phyloP scores from a whole-genome alignment of 2,888 invertebrate species.

The Monoplex corrugatus region DNA sequence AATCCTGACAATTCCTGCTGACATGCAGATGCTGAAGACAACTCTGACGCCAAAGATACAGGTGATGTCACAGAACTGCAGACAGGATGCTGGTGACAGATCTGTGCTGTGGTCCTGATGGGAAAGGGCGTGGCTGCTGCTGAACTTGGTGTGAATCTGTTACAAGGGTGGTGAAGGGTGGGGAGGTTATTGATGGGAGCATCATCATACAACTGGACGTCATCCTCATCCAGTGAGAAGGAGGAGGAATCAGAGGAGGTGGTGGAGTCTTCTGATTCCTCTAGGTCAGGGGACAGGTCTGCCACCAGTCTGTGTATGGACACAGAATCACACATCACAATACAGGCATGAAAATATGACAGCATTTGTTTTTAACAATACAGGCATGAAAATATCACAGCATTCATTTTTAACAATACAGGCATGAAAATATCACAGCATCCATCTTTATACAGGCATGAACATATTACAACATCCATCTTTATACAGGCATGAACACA shows the following conservation, averaged over 20 bases:
- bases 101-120: neutral
- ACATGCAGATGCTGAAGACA: neutral
- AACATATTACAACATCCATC: too few relatives aligned
- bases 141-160: neutral
- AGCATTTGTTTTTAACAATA: too few relatives aligned
- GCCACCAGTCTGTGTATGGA: slow-evolving; percentile 33
- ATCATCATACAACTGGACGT: slow-evolving; percentile 15
- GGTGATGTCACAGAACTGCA: neutral
- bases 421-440: too few relatives aligned
- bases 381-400: too few relatives aligned
- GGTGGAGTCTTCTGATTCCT: slow-evolving; percentile 37
- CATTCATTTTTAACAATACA: too few relatives aligned
- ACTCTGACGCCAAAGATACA: neutral
- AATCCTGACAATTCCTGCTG: neutral
- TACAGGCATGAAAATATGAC: too few relatives aligned
- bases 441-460: too few relatives aligned
- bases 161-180: neutral
- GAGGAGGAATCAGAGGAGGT: slow-evolving; percentile 14
- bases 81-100: slow-evolving; percentile 9
- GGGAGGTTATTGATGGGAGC: neutral
- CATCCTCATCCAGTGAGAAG: slow-evolving; percentile 5
- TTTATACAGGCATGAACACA: too few relatives aligned
- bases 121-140: neutral
- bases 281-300: slow-evolving; percentile 44
- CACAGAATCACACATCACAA: too few relatives aligned